Evolutionary conservation across 2,888 invertebrate genomes (phyloP), one percentile per base, ranked within the genome.

Genomic region (Sinelater perroti): DNA sequence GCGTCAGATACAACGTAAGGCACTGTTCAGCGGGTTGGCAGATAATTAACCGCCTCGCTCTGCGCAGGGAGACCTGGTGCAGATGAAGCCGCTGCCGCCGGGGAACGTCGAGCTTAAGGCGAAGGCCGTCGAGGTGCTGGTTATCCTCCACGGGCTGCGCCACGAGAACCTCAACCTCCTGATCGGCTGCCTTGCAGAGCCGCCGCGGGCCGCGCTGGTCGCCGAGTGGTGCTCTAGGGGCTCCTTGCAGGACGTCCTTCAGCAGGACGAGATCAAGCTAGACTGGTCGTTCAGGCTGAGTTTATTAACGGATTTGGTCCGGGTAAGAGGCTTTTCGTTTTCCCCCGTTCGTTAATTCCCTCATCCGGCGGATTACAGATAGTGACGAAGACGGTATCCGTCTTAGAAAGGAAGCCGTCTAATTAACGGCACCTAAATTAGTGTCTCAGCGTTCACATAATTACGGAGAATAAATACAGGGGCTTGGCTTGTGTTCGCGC

Each of bases 211-310:
- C 2, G 90, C 91, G 55, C 82, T 94, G 71, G 93, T 95, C 53
- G 92, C 87, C 74, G 95, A 95, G 74, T 90, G 89, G 76, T 93
- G 95, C 78, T 89, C 89, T 47, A 84, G 96, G 60, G 95, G 95
- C 40, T 95, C 95, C 35, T 80, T 94, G 64, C 90, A 93, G 79
- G 93, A 94, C 76, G 91, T 95, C 50, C 84, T 95, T 42, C 87
- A 90, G 70, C 91, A 93, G 78, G 92, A 93, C 74, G 94, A 93
- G 77, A 93, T 95, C 74, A 91, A 91, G 78, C 83, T 95, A 69
- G 97, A 97, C 81, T 96, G 96, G 95, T 93, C 94, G 51, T 97
- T 97, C 80, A 89, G 95, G 56, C 83, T 96, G 55, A 96, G 96
- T 30, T 83, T 97, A 64, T 85, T 97, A 44, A 95, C 95, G 6